Evolutionary conservation across 2,113 vertebrate genomes (phyloP).

Genomic region (Bos javanicus): DNA sequence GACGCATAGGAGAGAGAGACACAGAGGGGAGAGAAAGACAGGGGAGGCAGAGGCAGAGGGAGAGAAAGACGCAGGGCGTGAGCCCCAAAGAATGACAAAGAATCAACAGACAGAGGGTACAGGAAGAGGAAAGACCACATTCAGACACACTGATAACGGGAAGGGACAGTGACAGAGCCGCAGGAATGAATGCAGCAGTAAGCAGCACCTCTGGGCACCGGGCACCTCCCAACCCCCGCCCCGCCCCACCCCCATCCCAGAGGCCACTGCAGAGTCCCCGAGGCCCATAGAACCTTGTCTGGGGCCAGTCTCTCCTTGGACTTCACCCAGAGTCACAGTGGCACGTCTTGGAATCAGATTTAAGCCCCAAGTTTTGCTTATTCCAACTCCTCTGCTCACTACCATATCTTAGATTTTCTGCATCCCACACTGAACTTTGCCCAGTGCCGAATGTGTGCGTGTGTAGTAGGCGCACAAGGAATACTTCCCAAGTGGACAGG

Average conservation of each 20-base stretch:
- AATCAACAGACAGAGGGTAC: not conserved
- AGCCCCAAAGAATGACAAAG: not conserved
- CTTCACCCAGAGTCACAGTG: not conserved
- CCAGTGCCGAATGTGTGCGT: fast-evolving
- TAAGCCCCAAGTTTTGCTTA: not conserved
- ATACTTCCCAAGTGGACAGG: fast-evolving
- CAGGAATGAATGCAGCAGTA: not conserved
- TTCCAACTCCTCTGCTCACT: not conserved
- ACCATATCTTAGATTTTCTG: not conserved
- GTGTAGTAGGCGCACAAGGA: not conserved
- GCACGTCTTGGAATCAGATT: not conserved
- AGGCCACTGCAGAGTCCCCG: not conserved
- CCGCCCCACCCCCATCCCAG: not conserved
- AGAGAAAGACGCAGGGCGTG: fast-evolving
- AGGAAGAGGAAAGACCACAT: not conserved
- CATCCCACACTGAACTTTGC: fast-evolving
- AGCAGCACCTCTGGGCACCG: not conserved
- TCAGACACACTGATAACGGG: not conserved
- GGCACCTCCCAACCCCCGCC: fast-evolving
- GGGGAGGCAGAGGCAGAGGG: no score
- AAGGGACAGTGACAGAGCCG: not conserved
- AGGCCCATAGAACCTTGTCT: not conserved
- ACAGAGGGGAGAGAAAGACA: not conserved
- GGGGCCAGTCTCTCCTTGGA: fast-evolving
- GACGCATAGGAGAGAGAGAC: not conserved